Evolutionary conservation across 2,113 vertebrate genomes (phyloP), one percentile per base, ranked within the genome.

Genomic region (Ochotona curzoniae): DNA sequence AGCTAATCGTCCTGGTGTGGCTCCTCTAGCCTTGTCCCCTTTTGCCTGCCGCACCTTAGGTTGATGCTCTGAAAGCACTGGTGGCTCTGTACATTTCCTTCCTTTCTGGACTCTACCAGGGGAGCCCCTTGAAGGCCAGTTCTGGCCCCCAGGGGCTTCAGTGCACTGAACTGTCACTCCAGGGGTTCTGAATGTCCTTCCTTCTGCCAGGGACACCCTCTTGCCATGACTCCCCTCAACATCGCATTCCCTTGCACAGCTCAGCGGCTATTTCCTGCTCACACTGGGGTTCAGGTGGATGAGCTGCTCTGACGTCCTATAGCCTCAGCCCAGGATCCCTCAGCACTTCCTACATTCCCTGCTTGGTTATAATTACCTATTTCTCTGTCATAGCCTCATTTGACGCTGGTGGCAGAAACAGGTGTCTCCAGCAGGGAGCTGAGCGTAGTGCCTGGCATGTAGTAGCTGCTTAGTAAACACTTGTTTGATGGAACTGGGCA

Each of bases 1-100:
- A 6, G 38, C 7, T 17, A 64, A 91, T 79, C 32, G 49, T 83
- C 44, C 20, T 25, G n/a, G 38, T 38, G n/a, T 81, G n/a, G 47
- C 85, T 49, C 38, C 54, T 67, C 69, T 32, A 54, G 80, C 79
- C 30, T 71, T 38, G 25, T 7, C 49, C 21, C 26, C 47, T 73
- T 47, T 51, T 12, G 0, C 12, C 0, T 0, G 54, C 10, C 54
- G 2, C 3, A 12, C 25, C 61, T 44, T 9, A 1, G 2, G 2
- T 28, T 7, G 38, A 47, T 13, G 30, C 79, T 89, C 38, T 1
- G 49, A 74, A 82, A 78, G 69, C 28, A 44, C 74, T 81, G 3
- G 2, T 20, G 64, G 74, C 60, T 64, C 61, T 13, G 20, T 1
- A 15, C 14, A 2, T 7, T 51, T 2, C 44, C 32, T 57, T 28